A percentile compares a stretch with the other conserved stretches of the same genome.
Conservation (phyloP, 2,113 vertebrate species). For the Melanerpes aurifrons region DNA sequence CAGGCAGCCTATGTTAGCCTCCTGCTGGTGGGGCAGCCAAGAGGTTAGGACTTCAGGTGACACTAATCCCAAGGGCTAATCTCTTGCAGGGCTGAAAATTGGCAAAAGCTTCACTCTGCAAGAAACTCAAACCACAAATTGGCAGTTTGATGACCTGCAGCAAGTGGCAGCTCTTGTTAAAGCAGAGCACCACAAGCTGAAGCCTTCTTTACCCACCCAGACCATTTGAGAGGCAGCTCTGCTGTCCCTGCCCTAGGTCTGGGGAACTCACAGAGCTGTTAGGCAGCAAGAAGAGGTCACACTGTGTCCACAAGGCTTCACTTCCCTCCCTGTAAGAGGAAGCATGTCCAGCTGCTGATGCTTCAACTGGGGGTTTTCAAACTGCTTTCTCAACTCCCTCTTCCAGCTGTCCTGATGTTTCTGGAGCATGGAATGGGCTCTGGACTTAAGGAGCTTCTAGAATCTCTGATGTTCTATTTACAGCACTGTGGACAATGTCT, state of each 20-base stretch:
- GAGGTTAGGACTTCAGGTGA: background rate
- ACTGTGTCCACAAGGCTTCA: background rate
- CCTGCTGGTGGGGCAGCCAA: background rate
- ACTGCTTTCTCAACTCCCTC: background rate
- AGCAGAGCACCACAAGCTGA: background rate
- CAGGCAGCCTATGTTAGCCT: conserved; percentile 36
- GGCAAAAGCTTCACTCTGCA: background rate
- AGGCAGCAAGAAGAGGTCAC: background rate
- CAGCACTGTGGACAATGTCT: background rate
- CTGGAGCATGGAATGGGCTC: background rate
- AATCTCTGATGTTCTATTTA: background rate
- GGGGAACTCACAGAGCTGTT: background rate
- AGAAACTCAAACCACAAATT: background rate
- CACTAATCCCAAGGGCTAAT: background rate
- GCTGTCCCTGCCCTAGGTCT: background rate
- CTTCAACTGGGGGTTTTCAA: background rate
- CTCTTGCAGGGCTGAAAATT: background rate
- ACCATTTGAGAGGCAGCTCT: background rate
- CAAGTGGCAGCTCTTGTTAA: background rate
- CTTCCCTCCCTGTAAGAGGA: background rate
- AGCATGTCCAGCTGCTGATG: background rate
- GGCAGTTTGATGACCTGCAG: background rate
- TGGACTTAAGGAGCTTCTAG: background rate
- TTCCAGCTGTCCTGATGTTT: background rate
- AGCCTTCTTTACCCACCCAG: conserved; percentile 25